Base-by-base conservation (phyloP, 2,113 vertebrate genomes). In the Uria lomvia region DNA sequence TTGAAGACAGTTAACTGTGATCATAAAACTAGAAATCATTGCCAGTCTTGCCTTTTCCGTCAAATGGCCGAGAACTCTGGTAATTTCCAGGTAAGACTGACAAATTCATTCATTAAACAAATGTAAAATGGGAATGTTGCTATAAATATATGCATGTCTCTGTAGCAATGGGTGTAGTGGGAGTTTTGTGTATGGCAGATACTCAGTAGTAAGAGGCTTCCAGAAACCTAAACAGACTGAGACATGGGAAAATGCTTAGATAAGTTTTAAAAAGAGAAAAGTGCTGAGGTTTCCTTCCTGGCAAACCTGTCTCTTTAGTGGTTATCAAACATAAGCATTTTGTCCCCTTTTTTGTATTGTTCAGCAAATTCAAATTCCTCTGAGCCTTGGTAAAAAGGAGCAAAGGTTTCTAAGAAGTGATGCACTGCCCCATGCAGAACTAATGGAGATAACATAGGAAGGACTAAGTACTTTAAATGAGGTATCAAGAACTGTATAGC, bases 201-300 rank as follows among this genome's bases (percentile, higher is more conserved):
- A 5, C 26, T 77, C 19, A 8, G 50, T 43, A 50, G 11, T 36
- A 71, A 45, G 74, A 92, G 50, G 5, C 71, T 74, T 86, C 58
- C 47, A 59, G 82, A 93, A 86, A 88, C 9, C 17, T 27, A 19
- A 90, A 53, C 14, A 40, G 22, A 11, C 34, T 75, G 49, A 70
- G 62, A 52, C 17, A 38, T 6, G 30, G 66, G 9, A 86, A 94
- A 93, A 68, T 68, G 40, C 86, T 82, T 78, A 50, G 38, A 21
- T 43, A 68, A 45, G 65, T 73, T n/a, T 50, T 79, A 47, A 43
- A 84, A 59, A 68, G 34, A 76, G 55, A 78, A 62, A 50, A 29
- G 34, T 11, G 65, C 65, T 96, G 80, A 91, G n/a, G 52, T 92
- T 87, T 85, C 15, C 60, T 90, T 87, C 19, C 60, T 72, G 63